Percentiles rank a stretch among this genome's conserved stretches.
Evolutionary conservation across 2,888 invertebrate genomes (phyloP).

Genomic region (Ypsolopha sequella): DNA sequence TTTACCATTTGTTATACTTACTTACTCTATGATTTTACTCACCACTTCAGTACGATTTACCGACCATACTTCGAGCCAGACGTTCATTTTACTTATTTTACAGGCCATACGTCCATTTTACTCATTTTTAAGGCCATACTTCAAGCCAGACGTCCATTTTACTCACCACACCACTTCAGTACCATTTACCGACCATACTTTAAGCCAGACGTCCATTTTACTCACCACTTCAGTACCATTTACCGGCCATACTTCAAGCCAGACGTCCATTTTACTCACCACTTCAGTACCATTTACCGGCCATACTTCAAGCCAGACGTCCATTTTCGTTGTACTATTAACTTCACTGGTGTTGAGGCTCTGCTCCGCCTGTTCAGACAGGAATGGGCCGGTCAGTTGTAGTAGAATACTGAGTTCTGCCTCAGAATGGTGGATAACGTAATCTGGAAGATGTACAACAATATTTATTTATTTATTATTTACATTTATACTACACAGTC

Average conservation of each 20-base stretch:
- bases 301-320: conserved; percentile 39
- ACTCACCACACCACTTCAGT: conserved; percentile 4
- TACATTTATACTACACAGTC: too few relatives aligned
- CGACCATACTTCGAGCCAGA: too few relatives aligned
- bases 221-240: too few relatives aligned
- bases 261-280: neutral
- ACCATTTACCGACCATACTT: conserved; percentile 18
- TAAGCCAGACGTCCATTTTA: too few relatives aligned
- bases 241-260: too few relatives aligned
- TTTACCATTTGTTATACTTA: too few relatives aligned
- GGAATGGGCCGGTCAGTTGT: conserved; percentile 44
- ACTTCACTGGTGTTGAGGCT: conserved; percentile 33
- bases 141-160: conserved; percentile 43
- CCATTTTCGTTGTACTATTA: conserved; percentile 21
- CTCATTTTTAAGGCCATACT: too few relatives aligned
- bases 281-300: conserved; percentile 7
- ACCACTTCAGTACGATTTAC: too few relatives aligned
- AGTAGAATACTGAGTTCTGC: conserved; percentile 25
- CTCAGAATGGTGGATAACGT: conserved; percentile 21
- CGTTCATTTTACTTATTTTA: conserved; percentile 4
- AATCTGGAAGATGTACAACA: conserved; percentile 24
- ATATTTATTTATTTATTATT: too few relatives aligned
- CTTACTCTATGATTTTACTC: too few relatives aligned
- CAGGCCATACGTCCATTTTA: too few relatives aligned
- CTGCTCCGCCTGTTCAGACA: conserved; percentile 41